These are phyloP conservation scores for Abrostola triplasia DNA, from an alignment of 2,888 invertebrate species.

Conservation along the genomic window DNA sequence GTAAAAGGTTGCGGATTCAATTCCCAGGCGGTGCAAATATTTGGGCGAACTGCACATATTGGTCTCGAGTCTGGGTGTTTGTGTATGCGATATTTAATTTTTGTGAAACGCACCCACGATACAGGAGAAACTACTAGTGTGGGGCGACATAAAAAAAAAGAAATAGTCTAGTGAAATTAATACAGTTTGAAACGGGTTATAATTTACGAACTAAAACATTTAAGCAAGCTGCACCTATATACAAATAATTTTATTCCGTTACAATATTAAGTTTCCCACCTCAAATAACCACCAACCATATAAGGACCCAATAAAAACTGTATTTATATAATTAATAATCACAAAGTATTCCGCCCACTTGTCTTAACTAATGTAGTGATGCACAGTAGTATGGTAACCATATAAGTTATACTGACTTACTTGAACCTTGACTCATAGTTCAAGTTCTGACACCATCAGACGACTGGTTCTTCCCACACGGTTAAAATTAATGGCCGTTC, in stretches of 20 bases:
- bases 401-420: slow-evolving; percentile 35
- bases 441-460: background rate
- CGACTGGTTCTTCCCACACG: slow-evolving; percentile 50
- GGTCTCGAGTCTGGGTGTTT: no score
- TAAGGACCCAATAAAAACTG: slow-evolving; percentile 25
- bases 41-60: no score
- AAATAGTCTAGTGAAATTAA: no score
- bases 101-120: no score
- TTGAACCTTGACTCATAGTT: slow-evolving; percentile 41
- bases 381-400: slow-evolving; percentile 20
- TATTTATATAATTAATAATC: slow-evolving; percentile 30
- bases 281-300: slow-evolving; percentile 9
- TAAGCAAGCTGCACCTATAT: no score
- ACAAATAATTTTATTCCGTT: background rate
- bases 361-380: background rate
- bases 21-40: no score
- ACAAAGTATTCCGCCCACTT: slow-evolving; percentile 15
- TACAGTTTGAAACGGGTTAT: no score
- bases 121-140: no score
- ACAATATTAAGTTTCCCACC: background rate
- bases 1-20: no score
- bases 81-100: no score
- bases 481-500: slow-evolving; percentile 21
- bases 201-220: no score
- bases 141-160: no score